A percentile compares a stretch with the other conserved stretches of the same genome.
Conservation (phyloP, 2,888 invertebrate genomes). For the Encarsia formosa region DNA sequence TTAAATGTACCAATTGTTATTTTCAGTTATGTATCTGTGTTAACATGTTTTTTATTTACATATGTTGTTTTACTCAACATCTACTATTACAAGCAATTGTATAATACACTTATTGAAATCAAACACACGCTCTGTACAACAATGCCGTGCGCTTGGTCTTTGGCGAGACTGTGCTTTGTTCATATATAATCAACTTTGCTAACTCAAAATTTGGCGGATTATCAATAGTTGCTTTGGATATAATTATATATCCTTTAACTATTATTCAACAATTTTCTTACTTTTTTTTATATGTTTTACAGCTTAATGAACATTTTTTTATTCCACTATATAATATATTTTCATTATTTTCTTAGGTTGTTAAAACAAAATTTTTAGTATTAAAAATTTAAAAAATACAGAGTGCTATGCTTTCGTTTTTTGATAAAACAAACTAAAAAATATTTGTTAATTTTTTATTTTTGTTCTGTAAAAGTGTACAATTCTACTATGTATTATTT, state of each 20-base stretch:
- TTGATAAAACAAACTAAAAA: no score
- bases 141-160: slow-evolving; percentile 26
- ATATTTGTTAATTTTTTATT: no score
- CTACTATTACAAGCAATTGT: slow-evolving; percentile 6
- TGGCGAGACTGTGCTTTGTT: slow-evolving; percentile 27
- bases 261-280: no score
- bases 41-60: slow-evolving; percentile 13
- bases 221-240: neutral
- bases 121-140: slow-evolving; percentile 13
- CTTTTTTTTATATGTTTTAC: no score
- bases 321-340: no score
- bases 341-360: no score
- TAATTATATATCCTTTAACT: no score
- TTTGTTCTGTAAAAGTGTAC: neutral
- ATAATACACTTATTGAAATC: slow-evolving; percentile 20
- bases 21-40: neutral
- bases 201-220: slow-evolving; percentile 8
- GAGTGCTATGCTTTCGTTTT: slow-evolving; percentile 29
- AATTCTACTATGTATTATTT: neutral
- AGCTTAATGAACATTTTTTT: no score
- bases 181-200: slow-evolving; percentile 23
- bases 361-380: no score
- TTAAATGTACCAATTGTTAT: neutral
- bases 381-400: no score
- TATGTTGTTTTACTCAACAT: slow-evolving; percentile 5